Conservation (phyloP, 2,888 invertebrate species). For the Trachelus stipa region DNA sequence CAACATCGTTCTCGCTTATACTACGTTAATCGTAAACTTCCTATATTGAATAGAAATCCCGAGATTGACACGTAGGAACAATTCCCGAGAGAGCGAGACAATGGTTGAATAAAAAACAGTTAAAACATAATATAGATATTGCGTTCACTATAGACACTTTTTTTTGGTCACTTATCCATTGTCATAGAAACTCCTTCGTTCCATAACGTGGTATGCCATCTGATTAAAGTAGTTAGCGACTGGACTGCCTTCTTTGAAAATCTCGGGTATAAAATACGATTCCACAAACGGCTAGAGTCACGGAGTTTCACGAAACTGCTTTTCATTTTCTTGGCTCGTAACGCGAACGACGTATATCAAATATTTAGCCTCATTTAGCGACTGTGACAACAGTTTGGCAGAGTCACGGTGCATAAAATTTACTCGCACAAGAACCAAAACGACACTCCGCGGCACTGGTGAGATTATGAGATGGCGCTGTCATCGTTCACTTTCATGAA, state of each 20-base stretch:
- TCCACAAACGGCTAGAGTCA: neutral
- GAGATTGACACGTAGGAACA: neutral
- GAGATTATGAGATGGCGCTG: neutral
- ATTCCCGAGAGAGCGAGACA: neutral
- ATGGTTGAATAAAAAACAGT: neutral
- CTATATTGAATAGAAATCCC: neutral
- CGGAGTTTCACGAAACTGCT: neutral
- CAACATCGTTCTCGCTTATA: neutral
- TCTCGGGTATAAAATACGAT: neutral
- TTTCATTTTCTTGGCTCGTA: constrained; percentile 5
- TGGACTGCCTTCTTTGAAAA: neutral
- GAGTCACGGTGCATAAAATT: constrained; percentile 17
- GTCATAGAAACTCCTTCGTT: neutral
- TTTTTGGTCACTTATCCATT: neutral
- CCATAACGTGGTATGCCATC: neutral
- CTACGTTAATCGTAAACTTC: neutral
- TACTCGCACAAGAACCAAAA: neutral
- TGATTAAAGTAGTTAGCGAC: neutral
- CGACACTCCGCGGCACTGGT: neutral
- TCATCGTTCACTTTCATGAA: neutral
- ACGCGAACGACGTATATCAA: constrained; percentile 18
- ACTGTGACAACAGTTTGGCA: constrained; percentile 22
- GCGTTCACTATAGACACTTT: neutral
- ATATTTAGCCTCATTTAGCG: constrained; percentile 22
- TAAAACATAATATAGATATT: neutral